Evolutionary conservation across 2,113 vertebrate species (phyloP), one percentile per base, ranked within the genome.

Genomic region (Bubalus kerabau): DNA sequence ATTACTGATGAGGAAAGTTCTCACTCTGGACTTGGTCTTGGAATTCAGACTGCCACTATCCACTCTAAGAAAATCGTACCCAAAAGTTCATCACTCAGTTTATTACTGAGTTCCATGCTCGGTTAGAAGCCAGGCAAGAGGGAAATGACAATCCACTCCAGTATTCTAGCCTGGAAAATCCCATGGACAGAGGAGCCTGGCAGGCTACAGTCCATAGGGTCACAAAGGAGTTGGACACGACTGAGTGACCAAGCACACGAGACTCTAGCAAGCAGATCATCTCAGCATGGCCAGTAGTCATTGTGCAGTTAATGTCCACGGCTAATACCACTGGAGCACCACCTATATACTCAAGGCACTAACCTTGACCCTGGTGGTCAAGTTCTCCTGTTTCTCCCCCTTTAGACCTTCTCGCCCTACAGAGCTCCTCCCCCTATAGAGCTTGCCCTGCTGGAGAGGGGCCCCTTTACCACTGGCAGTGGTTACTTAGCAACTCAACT

Each of bases 291-390:
- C 23, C 17, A 3, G 36, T 1, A 32, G 43, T 28, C 64, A 14
- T 0, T 13, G 23, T 62, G 93, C 78, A 9, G 23, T 6, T 60
- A 30, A 85, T 32, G 74, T 3, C 17, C 87, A 46, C 64, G 12
- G 3, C 36, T 12, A 59, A 36, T 0, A 1, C 2, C 3, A 6
- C 82, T 32, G 40, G 40, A 46, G 10, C 13, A 4, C 32, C 13
- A 2, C 24, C 46, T 24, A 2, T 1, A 2, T 15, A 32, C 21
- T 21, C 74, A 13, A 12, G 54, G 30, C n/a, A 9, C 28, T 19
- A 3, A 7, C 1, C 46, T 54, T 30, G 21, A 19, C 12, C 36
- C 43, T 5, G 5, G 26, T 3, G 3, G 1, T 8, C 28, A 30
- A 24, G 11, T 40, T 40, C n/a, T 40, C 36, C 67, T 40, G 10